Evolutionary conservation across 2,888 invertebrate genomes (phyloP).

Genomic region (Sphaerophoria taeniata): DNA sequence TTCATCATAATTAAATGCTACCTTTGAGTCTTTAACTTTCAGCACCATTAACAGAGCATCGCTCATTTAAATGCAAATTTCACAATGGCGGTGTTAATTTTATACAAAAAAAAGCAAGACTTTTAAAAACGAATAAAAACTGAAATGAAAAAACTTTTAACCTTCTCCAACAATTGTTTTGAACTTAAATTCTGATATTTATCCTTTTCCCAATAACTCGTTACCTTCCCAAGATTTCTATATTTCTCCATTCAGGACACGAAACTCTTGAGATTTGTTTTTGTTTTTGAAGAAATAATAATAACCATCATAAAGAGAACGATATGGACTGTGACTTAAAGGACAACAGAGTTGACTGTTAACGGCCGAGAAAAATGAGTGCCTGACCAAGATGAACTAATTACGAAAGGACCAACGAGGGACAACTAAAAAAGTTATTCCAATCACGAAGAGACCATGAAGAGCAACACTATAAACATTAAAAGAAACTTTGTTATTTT

Average conservation of each 20-base stretch:
- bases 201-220: constrained; percentile 4
- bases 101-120: constrained; percentile 30
- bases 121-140: neutral
- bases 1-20: neutral
- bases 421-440: constrained; percentile 57
- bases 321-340: neutral
- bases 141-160: neutral
- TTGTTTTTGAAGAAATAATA: constrained; percentile 39
- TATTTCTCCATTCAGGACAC: constrained; percentile 14
- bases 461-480: constrained; percentile 12
- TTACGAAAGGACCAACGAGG: constrained; percentile 31
- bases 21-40: neutral
- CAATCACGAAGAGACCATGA: constrained; percentile 59
- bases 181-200: constrained; percentile 26
- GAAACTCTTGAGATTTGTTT: constrained; percentile 12
- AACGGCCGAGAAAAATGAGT: constrained; percentile 9
- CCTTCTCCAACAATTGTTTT: constrained; percentile 26
- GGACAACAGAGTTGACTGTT: constrained; percentile 19
- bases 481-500: constrained; percentile 17
- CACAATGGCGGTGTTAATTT: constrained; percentile 49
- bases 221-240: neutral
- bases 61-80: constrained; percentile 62
- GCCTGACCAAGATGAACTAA: constrained; percentile 35
- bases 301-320: constrained; percentile 14
- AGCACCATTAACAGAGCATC: constrained; percentile 2